Evolutionary conservation across 2,888 invertebrate genomes (phyloP), one percentile per base, ranked within the genome.

Genomic region (Anorthoa munda): DNA sequence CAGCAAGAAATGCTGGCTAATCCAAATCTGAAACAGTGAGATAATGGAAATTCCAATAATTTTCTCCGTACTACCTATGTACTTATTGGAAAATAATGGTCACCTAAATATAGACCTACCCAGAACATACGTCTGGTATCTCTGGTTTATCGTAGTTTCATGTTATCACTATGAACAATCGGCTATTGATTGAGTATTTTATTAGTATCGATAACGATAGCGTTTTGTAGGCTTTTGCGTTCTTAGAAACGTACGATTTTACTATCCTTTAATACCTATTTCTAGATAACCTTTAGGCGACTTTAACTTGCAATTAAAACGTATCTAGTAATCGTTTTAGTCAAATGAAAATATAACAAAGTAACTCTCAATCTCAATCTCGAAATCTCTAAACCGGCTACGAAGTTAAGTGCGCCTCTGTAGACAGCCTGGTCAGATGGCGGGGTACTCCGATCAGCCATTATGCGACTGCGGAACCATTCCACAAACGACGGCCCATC

Each of bases 81-180:
- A n/a, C 4, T 21, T 58, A 26, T 26, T 26, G 45, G 21, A 63
- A 45, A 58, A 39, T 11, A 64, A 64, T 64, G 18, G n/a, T 31
- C 18, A 68, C 18, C 17, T 31, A 53, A 51, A 23, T 66, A 17
- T 31, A 70, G 26, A 26, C 13, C 1, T 46, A 23, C 18, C 23
- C 21, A 46, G 26, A 67, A 26, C 15, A 56, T 61, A 45, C 48
- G 51, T 51, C 21, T 11, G 26, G 13, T 66, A 68, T 67, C 48
- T 67, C 48, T 66, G n/a, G 17, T 51, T 58, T 74, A 74, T 71
- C 72, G 55, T 53, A 63, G 68, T 68, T 77, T 50, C 58, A 72
- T 68, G 55, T 79, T 85, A 72, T 75, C 68, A 69, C 39, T 58
- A 66, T 45, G 67, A 83, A 65, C 85, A 72, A 78, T 84, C 82